phyloP scores from a whole-genome alignment of 1,140 invertebrate genomes.

The Neotoxoptera formosana region DNA sequence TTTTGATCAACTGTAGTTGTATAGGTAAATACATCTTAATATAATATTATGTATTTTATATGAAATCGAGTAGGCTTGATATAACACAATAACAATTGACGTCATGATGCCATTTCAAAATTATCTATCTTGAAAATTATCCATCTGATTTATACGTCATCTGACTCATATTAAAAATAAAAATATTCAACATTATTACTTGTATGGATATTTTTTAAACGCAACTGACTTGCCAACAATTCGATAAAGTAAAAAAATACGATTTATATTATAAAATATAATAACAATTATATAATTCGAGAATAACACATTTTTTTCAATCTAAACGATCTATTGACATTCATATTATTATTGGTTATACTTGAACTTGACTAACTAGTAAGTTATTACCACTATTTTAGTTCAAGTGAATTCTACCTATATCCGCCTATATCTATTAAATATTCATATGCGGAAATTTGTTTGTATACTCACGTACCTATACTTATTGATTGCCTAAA shows the following conservation, averaged over 20 bases:
- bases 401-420: neutral
- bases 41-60: no score
- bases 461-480: neutral
- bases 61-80: no score
- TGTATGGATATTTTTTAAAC: neutral
- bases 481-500: neutral
- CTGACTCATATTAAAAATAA: neutral
- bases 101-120: neutral
- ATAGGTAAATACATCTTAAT: neutral
- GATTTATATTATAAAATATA: no score
- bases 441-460: neutral
- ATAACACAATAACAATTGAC: neutral
- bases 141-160: neutral
- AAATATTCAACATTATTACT: neutral
- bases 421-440: neutral
- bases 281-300: neutral
- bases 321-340: neutral
- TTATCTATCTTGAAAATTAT: neutral
- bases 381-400: neutral
- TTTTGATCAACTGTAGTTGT: neutral
- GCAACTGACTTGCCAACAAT: neutral
- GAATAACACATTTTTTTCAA: neutral
- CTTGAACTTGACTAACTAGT: neutral
- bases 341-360: neutral
- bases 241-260: neutral